Evolutionary conservation across 1,140 invertebrate genomes (phyloP).

Genomic region (Gryon sp.): DNA sequence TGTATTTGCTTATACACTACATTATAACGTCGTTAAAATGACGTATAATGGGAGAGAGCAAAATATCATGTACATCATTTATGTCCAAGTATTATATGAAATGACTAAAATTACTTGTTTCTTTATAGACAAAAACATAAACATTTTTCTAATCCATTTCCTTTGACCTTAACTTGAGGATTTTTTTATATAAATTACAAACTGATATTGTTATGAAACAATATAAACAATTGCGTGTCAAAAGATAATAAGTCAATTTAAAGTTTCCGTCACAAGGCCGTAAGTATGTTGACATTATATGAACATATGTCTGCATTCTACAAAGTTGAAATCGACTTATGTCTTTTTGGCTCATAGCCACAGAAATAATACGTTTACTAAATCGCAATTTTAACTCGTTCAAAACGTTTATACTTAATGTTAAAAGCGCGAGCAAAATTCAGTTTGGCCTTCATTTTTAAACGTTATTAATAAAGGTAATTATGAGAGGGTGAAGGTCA

Average conservation of each 20-base stretch:
- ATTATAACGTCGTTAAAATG: slow-evolving; percentile 49
- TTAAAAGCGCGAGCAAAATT: slow-evolving; percentile 11
- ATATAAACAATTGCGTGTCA: slow-evolving; percentile 31
- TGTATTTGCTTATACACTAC: slow-evolving; percentile 32
- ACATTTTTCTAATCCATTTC: too few species aligned
- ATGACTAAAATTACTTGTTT: slow-evolving; percentile 43
- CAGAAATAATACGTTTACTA: slow-evolving; percentile 47
- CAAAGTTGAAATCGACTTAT: slow-evolving; percentile 53
- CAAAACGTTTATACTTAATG: slow-evolving; percentile 36
- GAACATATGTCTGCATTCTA: slow-evolving; percentile 52
- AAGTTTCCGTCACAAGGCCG: slow-evolving; percentile 34
- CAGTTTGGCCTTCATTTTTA: slow-evolving; percentile 40
- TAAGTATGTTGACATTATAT: slow-evolving; percentile 52
- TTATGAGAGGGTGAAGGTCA: slow-evolving; percentile 37
- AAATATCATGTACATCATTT: slow-evolving; percentile 43
- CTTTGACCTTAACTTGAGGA: too few species aligned
- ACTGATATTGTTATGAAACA: slow-evolving; percentile 19
- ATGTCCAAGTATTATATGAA: slow-evolving; percentile 7
- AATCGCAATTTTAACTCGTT: slow-evolving; percentile 48
- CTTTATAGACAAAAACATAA: too few species aligned
- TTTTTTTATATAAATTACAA: too few species aligned
- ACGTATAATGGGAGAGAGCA: slow-evolving; percentile 49
- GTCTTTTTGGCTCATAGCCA: slow-evolving; percentile 52
- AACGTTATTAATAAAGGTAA: slow-evolving; percentile 43
- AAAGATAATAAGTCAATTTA: slow-evolving; percentile 58